These are phyloP conservation scores for Ophiothrix spiculata DNA, from an alignment of 35 echinoderm and acorn worm species.

Conservation along the genomic window DNA sequence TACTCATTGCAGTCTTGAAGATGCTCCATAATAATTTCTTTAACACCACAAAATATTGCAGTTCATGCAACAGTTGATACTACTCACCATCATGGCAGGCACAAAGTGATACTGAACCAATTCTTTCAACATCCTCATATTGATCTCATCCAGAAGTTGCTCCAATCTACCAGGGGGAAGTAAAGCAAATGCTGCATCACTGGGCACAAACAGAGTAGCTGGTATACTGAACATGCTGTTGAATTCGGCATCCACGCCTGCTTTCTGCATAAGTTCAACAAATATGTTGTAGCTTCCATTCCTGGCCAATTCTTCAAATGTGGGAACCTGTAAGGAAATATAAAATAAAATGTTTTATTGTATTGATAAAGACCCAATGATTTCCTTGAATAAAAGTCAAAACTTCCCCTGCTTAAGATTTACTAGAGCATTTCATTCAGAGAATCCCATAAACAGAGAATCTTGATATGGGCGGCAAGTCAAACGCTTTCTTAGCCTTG, in stretches of 20 bases:
- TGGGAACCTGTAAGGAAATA: not conserved
- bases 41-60: too few relatives aligned
- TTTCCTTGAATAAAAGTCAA: not conserved
- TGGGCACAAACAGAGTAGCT: constrained; percentile 45
- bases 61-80: not conserved
- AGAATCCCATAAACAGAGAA: too few relatives aligned
- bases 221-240: constrained; percentile 10
- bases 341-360: not conserved
- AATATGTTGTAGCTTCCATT: constrained; percentile 37
- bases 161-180: constrained; percentile 17
- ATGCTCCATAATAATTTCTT: too few relatives aligned
- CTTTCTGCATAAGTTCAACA: not conserved
- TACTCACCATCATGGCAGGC: constrained; percentile 31
- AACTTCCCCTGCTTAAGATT: too few relatives aligned
- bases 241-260: constrained; percentile 14
- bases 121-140: constrained; percentile 15
- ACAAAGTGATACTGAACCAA: constrained; percentile 40
- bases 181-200: constrained; percentile 25
- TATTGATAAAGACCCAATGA: not conserved
- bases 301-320: constrained; percentile 6
- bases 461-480: too few relatives aligned
- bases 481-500: too few relatives aligned
- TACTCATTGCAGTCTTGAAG: too few relatives aligned
- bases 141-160: constrained; percentile 5
- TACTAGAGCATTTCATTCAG: too few relatives aligned